Evolutionary conservation across 2,888 invertebrate genomes (phyloP), one percentile per base, ranked within the genome.

Genomic region (Boloria euphrosyne): DNA sequence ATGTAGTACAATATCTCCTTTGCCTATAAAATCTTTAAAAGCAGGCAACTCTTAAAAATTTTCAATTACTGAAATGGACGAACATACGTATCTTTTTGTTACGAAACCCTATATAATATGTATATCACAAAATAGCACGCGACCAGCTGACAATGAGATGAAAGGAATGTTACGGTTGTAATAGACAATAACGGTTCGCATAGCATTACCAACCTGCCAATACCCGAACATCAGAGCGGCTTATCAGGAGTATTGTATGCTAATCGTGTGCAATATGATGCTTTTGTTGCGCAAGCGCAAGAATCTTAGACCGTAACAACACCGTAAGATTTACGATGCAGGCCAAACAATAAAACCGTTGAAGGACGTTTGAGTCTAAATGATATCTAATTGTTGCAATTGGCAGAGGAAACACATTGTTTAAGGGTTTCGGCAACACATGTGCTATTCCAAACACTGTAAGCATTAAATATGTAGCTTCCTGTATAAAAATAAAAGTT

Each of bases 231-330:
- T 75, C 78, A 74, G 78, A 74, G 73, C 77, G 79, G 80, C 81
- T 78, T 83, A 85, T 81, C 80, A 78, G 70, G 46, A 52, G 75
- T 78, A 89, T 90, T 90, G 90, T 89, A 84, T 89, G 88, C 83
- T 83, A 89, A 90, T 88, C 74, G 71, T 78, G 77, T 82, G 84
- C 84, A 81, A 82, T 81, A 81, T 79, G 81, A 71, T 75, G 78
- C 80, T 74, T 75, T 75, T 73, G 76, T 87, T 87, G 86, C 83
- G 84, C 76, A 81, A 80, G 75, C 71, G 74, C 79, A 82, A 76
- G 79, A 81, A 80, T 85, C 80, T 76, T 77, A 78, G 75, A 78
- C 76, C 76, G 64, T 60, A 52, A 69, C 76, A 77, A 67, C 72
- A 71, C 73, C 74, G 74, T 77, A 69, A 74, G 71, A 70, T 70